Evolutionary conservation across 2,797 vertebrate species (phyloP), one percentile per base, ranked within the genome.

Genomic region (Netta rufina): DNA sequence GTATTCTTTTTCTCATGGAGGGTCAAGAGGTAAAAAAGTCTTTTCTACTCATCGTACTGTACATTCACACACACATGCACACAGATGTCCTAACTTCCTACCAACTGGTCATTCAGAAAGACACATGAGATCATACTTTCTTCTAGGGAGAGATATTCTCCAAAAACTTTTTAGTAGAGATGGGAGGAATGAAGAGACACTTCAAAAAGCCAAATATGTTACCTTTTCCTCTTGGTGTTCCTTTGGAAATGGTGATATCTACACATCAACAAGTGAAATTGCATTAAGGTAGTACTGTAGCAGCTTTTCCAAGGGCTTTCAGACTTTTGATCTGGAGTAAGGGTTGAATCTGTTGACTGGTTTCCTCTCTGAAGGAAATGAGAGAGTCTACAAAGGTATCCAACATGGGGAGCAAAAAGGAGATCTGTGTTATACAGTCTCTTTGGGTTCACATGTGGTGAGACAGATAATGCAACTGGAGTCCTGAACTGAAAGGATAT

Each of bases 231-330:
- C 3, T 16, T 2, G 13, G 13, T 45, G 5, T 3, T 80, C 73
- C 36, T 33, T 32, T 61, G 11, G 70, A 47, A 67, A 3, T 0
- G 0, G 8, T 21, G 11, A 51, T 66, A 47, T 25, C 1, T 0
- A 47, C 62, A 19, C 5, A 36, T 16, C 36, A 39, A 6, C 6
- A 51, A 71, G 43, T 76, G 9, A 36, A 33, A 51, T 75, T 74
- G 0, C 9, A 13, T 51, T 61, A 43, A 87, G 12, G 3, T 22
- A 43, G 13, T 5, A 33, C 14, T 51, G 36, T 20, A 75, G 17
- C 12, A 71, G 20, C 24, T 56, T 82, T 69, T 86, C 11, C 39
- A 66, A 87, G n/a, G 61, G 43, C 11, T 24, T 53, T 65, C 67
- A 58, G 28, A 69, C 17, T 16, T 58, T 61, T 43, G 3, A 2